Evolutionary conservation across 2,888 invertebrate species (phyloP).

Genomic region (Chymomyza fuscimana): DNA sequence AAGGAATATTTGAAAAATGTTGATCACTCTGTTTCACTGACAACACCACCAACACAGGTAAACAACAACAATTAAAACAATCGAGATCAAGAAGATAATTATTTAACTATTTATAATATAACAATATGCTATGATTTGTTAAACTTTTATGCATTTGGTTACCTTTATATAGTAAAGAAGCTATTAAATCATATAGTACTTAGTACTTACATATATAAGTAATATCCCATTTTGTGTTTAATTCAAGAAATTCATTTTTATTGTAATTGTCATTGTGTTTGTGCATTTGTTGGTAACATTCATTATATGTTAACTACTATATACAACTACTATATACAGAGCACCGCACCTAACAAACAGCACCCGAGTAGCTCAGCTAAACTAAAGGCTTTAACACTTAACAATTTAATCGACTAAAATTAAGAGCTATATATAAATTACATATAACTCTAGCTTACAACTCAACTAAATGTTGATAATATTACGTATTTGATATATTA

Average conservation of each 20-base stretch:
- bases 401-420: conserved; percentile 13
- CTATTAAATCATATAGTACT: too few relatives aligned
- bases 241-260: conserved; percentile 69
- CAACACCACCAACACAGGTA: conserved; percentile 83
- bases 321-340: conserved; percentile 31
- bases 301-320: conserved; percentile 22
- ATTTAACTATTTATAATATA: neutral
- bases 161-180: conserved; percentile 9
- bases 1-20: conserved; percentile 93
- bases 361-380: conserved; percentile 28
- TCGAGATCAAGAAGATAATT: conserved; percentile 21
- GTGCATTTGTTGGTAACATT: conserved; percentile 40
- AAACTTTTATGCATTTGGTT: conserved; percentile 39
- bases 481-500: neutral
- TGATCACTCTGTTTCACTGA: conserved; percentile 82
- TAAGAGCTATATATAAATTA: conserved; percentile 7
- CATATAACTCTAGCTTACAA: neutral
- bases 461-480: conserved; percentile 2
- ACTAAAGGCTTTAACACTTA: conserved; percentile 24
- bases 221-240: conserved; percentile 65
- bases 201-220: too few relatives aligned
- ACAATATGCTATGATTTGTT: conserved; percentile 31
- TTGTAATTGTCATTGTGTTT: conserved; percentile 52
- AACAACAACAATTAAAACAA: conserved; percentile 59
- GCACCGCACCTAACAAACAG: conserved; percentile 57